phyloP scores from a whole-genome alignment of 2,113 vertebrate genomes.

The Zapus hudsonius region DNA sequence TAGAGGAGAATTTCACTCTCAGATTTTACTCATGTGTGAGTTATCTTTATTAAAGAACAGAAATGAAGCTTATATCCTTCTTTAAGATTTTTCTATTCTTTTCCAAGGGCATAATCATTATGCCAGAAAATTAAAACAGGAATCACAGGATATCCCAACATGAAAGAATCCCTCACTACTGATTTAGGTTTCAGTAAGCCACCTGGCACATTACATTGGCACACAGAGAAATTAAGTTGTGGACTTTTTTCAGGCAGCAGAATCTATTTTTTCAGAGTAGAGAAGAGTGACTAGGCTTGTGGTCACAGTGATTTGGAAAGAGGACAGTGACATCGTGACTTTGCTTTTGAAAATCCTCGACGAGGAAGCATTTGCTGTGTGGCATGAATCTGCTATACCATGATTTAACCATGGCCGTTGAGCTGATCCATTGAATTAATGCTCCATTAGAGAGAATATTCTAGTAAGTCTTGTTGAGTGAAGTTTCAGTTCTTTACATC shows the following conservation, averaged over 20 bases:
- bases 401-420: constrained; percentile 67
- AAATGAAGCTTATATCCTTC: background rate
- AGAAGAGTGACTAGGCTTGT: background rate
- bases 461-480: constrained; percentile 66
- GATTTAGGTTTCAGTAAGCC: background rate
- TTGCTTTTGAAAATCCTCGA: constrained; percentile 22
- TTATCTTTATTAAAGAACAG: background rate
- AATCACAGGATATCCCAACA: constrained; percentile 8
- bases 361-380: background rate
- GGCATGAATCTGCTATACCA: background rate
- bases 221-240: background rate
- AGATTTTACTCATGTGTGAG: background rate
- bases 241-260: background rate
- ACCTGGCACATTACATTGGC: background rate
- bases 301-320: background rate
- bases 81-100: constrained; percentile 12
- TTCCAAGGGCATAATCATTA: background rate
- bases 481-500: constrained; percentile 47
- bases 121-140: background rate
- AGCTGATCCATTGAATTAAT: constrained; percentile 34
- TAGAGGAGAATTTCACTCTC: background rate
- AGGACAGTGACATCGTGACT: constrained; percentile 10
- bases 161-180: background rate
- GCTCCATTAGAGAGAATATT: constrained; percentile 71
- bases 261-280: background rate